Evolutionary conservation across 2,888 invertebrate species (phyloP).

Genomic region (Linnaemya tessellans): DNA sequence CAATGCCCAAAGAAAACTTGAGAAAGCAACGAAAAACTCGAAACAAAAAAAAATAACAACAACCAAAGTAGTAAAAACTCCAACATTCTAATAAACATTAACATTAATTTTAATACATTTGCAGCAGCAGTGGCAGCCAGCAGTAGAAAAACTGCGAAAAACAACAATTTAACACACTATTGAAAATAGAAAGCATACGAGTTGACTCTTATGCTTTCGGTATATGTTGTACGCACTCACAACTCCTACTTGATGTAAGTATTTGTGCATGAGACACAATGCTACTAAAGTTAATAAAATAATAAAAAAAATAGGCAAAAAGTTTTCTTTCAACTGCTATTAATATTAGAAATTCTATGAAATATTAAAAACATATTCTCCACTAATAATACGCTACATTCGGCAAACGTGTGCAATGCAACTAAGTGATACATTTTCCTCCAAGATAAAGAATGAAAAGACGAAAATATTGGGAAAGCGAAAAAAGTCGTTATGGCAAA

Average conservation of each 20-base stretch:
- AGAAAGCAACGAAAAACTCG: neutral
- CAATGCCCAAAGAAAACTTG: conserved; percentile 54
- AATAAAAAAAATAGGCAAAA: conserved; percentile 33
- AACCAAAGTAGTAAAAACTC: conserved; percentile 46
- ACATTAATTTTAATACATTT: conserved; percentile 68
- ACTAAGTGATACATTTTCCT: no score
- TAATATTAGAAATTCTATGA: conserved; percentile 36
- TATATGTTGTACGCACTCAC: neutral
- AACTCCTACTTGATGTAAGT: neutral
- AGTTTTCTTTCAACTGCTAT: conserved; percentile 41
- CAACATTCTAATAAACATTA: conserved; percentile 49
- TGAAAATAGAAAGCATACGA: neutral
- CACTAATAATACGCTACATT: conserved; percentile 32
- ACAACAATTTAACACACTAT: conserved; percentile 24
- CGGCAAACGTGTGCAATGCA: neutral
- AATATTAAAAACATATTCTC: conserved; percentile 55
- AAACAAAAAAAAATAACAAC: conserved; percentile 19
- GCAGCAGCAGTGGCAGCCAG: conserved; percentile 29
- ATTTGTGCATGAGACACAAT: conserved; percentile 19
- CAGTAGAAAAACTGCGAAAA: conserved; percentile 1
- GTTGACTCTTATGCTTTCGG: no score
- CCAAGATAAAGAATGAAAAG: no score
- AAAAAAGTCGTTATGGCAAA: no score
- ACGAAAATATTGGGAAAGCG: no score
- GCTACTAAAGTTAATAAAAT: conserved; percentile 54